Evolutionary conservation across 1,140 invertebrate genomes (phyloP), one percentile per base, ranked within the genome.

Genomic region (Macrocentrus cingulum): DNA sequence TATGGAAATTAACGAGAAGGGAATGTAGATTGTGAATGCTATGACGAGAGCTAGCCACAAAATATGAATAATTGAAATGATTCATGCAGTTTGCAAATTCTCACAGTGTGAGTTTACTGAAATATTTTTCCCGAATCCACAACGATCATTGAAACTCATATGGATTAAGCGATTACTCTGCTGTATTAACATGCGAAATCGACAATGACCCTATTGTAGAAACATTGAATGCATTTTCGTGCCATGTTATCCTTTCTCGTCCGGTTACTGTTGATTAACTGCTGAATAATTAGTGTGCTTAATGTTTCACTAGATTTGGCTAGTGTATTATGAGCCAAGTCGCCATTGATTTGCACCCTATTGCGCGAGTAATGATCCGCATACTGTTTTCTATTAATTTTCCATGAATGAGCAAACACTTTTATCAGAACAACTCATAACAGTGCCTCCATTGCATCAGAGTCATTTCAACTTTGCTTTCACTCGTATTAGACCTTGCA

Each of bases 21-120:
- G 20, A 54, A 54, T 23, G 20, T 54, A 37, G 9, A 7, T 54
- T 42, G 18, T 3, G 19, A 39, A 22, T 18, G 19, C 15, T 22
- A 53, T 56, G 32, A 56, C 44, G 54, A 37, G n/a, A n/a, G n/a
- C n/a, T n/a, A n/a, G 11, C 54, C 44, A n/a, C 44, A 49, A 49
- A 48, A 56, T 56, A 56, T 49, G 45, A 56, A 56, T 56, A 49
- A 49, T 56, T 15, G 19, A 49, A 56, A 8, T 45, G 18, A 18
- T 56, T 56, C 20, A 23, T 48, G 45, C 45, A 23, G 45, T 29
- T 25, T 48, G 19, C 15, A n/a, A n/a, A 11, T 11, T 11, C 18
- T 7, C 13, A 3, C 16, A 44, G 16, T 18, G 41, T 44, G 22
- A 19, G 22, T 44, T 18, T 44, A 19, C 7, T 3, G 18, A 44